Evolutionary conservation across 2,113 vertebrate genomes (phyloP), one percentile per base, ranked within the genome.

Genomic region (Tupaia tana): DNA sequence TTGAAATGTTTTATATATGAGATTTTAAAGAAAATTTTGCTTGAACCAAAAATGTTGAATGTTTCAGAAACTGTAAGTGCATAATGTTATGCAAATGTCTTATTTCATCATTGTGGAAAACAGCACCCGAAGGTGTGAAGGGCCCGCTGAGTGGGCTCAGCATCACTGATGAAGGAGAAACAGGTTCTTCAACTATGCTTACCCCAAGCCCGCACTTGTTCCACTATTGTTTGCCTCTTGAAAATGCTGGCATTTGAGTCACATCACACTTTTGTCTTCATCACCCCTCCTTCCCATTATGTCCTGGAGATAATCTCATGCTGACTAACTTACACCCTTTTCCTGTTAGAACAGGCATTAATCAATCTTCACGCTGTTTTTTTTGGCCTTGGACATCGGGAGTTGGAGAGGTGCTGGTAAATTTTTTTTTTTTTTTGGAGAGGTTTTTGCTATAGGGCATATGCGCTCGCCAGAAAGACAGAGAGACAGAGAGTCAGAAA

Each of bases 251-350:
- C 14, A 22, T 70, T 14, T 69, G 71, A 18, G 63, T 19, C 16
- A 19, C 12, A 29, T n/a, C 34, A 75, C 6, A 34, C 19, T 87
- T 59, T 52, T 31, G 66, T 83, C 84, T 91, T 81, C 11, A 63
- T 59, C 66, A 43, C 4, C 52, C 59, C 1, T 77, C 20, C 58
- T 85, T 54, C 43, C 27, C 0, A 13, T 43, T 81, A 59, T 74
- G 25, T 88, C 73, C 67, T 88, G 11, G 69, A 96, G 80, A 96
- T 66, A 73, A 86, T 54, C 86, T 93, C 86, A n/a, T 1, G 79
- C 54, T 74, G 58, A 29, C 27, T 56, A 43, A 43, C 43, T 73
- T 52, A 82, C 94, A 91, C 54, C 59, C 59, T 82, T 78, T 96
- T 96, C 93, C 91, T 83, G 89, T 74, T 58, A 77, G 78, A 71